Percentiles rank a stretch among this genome's conserved stretches.
These are phyloP conservation scores for Trissolcus japonicus DNA, from an alignment of 2,888 invertebrate genomes.

Conservation along the genomic window DNA sequence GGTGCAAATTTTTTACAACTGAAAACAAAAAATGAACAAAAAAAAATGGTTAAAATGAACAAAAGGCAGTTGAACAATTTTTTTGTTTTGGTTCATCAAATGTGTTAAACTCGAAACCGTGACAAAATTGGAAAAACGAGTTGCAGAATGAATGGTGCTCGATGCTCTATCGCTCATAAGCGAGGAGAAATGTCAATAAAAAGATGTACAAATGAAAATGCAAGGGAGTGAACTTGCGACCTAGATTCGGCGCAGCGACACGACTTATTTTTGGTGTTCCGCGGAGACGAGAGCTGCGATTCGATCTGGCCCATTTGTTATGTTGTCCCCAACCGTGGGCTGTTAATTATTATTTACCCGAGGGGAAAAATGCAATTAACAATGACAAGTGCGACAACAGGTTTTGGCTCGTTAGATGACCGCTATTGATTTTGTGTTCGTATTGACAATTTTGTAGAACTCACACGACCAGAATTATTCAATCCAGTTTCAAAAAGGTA, in stretches of 20 bases:
- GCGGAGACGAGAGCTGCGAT: constrained; percentile 42
- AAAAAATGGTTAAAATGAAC: background rate
- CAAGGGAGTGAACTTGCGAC: constrained; percentile 69
- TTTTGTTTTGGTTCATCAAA: background rate
- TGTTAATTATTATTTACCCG: background rate
- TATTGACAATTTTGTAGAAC: too few relatives aligned
- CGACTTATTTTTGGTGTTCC: constrained; percentile 60
- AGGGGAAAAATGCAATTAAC: background rate
- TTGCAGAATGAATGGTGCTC: background rate
- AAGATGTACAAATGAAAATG: too few relatives aligned
- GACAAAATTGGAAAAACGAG: background rate
- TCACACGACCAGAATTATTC: too few relatives aligned
- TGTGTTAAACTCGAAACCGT: background rate
- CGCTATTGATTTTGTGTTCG: too few relatives aligned
- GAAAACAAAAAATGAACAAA: background rate
- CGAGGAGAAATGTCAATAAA: constrained; percentile 1
- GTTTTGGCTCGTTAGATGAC: background rate
- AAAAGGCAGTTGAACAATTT: background rate
- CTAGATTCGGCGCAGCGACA: constrained; percentile 64
- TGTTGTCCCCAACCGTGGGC: background rate
- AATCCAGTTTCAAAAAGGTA: too few relatives aligned
- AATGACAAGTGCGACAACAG: background rate
- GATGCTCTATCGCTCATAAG: too few relatives aligned
- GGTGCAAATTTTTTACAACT: background rate
- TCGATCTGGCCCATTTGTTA: constrained; percentile 3